These are phyloP conservation scores for Drosophila lowei DNA, from an alignment of 1,140 invertebrate species.

Conservation along the genomic window DNA sequence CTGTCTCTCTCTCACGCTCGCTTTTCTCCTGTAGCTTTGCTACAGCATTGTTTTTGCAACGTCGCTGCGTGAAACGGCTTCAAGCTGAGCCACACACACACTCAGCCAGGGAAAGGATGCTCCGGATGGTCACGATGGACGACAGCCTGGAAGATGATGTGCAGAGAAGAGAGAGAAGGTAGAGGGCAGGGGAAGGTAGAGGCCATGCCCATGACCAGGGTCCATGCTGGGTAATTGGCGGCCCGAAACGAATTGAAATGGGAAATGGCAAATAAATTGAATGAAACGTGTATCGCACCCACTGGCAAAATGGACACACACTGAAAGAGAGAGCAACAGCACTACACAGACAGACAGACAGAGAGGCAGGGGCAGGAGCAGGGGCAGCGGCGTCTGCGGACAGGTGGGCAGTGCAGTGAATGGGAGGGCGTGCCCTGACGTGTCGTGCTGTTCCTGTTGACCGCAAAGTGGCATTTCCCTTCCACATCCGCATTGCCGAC, in stretches of 20 bases:
- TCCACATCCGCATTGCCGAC: constrained; percentile 45
- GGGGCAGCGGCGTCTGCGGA: background rate
- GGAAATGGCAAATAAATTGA: constrained; percentile 79
- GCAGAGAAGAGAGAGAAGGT: constrained; percentile 6
- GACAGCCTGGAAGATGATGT: constrained; percentile 5
- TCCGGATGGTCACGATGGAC: too few relatives aligned
- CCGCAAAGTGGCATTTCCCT: constrained; percentile 72
- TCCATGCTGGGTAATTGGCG: constrained; percentile 72
- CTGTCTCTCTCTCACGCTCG: background rate
- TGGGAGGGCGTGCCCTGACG: constrained; percentile 12
- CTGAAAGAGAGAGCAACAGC: background rate
- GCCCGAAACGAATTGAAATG: constrained; percentile 76
- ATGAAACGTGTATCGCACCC: constrained; percentile 66
- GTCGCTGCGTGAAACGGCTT: constrained; percentile 33
- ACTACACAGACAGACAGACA: background rate
- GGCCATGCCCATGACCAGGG: constrained; percentile 34
- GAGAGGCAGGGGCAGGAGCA: background rate
- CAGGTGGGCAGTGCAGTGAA: constrained; percentile 26
- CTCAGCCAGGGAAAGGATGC: too few relatives aligned
- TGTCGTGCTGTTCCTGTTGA: constrained; percentile 44
- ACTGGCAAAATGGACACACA: constrained; percentile 3
- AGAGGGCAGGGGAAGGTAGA: background rate
- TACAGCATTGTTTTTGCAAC: background rate
- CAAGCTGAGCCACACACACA: constrained; percentile 13
- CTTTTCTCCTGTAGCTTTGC: background rate